Evolutionary conservation across 2,797 vertebrate genomes (phyloP).

Genomic region (Gobionotothen gibberifrons): DNA sequence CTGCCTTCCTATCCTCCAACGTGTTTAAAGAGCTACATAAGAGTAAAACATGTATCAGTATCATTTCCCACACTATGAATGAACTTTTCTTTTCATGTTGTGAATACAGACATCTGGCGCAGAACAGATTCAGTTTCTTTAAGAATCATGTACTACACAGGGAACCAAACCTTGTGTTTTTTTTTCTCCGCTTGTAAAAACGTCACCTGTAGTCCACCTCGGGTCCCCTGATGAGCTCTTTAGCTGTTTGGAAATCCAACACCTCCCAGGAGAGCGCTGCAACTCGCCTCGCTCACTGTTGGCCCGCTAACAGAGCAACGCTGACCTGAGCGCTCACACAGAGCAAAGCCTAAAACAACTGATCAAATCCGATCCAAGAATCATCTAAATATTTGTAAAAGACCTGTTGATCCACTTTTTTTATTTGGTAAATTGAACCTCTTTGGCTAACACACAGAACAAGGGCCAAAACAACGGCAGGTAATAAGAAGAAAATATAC

Average conservation of each 20-base stretch:
- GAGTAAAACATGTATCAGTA: not conserved
- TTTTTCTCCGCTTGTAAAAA: conserved; percentile 49
- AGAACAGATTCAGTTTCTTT: conserved; percentile 46
- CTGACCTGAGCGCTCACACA: conserved; percentile 8
- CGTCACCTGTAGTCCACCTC: conserved; percentile 54
- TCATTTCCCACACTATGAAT: conserved; percentile 60
- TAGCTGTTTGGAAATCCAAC: conserved; percentile 57
- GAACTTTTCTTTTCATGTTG: conserved; percentile 40
- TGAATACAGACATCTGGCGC: conserved; percentile 53
- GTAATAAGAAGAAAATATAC: conserved; percentile 32
- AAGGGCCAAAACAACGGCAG: conserved; percentile 16
- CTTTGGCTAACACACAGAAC: conserved; percentile 14
- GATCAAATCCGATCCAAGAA: conserved; percentile 37
- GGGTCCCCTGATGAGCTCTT: conserved; percentile 30
- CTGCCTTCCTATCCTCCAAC: not conserved
- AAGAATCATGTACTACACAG: conserved; percentile 24
- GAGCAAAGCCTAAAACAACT: conserved; percentile 31
- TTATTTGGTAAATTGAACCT: conserved; percentile 36
- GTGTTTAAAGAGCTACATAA: not conserved
- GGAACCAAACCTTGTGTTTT: conserved; percentile 22
- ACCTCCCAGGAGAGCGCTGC: conserved; percentile 24
- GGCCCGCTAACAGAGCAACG: conserved; percentile 4
- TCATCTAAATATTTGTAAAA: conserved; percentile 42
- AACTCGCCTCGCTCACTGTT: conserved; percentile 31
- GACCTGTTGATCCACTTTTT: conserved; percentile 12